phyloP scores from a whole-genome alignment of 92 coral and sea anemone species.

The Epizoanthus scotinus region DNA sequence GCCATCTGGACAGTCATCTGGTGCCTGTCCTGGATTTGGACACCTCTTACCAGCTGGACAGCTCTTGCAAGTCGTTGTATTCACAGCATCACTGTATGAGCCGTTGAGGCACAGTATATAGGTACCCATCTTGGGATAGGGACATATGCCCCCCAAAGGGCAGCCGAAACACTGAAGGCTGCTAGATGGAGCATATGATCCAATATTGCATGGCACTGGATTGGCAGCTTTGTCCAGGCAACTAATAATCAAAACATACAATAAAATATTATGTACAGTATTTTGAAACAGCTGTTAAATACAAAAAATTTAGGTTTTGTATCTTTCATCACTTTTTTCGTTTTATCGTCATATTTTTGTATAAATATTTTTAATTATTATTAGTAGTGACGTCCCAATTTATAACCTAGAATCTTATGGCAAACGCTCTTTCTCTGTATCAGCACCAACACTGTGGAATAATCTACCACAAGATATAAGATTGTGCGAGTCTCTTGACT shows the following conservation, averaged over 20 bases:
- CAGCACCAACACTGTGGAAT: too few species aligned
- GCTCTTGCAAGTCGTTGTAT: slow-evolving; percentile 56
- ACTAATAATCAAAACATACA: slow-evolving; percentile 37
- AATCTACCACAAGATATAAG: too few species aligned
- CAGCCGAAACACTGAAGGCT: slow-evolving; percentile 46
- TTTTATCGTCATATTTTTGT: too few species aligned
- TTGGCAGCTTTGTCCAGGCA: slow-evolving; percentile 59
- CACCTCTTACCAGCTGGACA: slow-evolving; percentile 85
- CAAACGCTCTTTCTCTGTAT: too few species aligned
- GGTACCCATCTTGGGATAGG: slow-evolving; percentile 29
- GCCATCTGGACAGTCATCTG: slow-evolving; percentile 68
- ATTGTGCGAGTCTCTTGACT: too few species aligned
- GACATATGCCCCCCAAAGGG: slow-evolving; percentile 55
- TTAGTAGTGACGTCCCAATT: too few species aligned
- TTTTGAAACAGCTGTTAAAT: too few species aligned
- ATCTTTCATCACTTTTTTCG: too few species aligned
- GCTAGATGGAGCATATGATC: slow-evolving; percentile 73
- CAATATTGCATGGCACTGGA: slow-evolving; percentile 63
- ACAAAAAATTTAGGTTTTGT: too few species aligned
- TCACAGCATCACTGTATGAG: slow-evolving; percentile 43
- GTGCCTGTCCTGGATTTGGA: slow-evolving; percentile 61
- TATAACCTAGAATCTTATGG: too few species aligned
- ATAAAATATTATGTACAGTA: too few species aligned
- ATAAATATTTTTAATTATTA: too few species aligned
- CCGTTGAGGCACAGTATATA: slow-evolving; percentile 50